These are phyloP conservation scores for Piprites chloris DNA, from an alignment of 2,113 vertebrate genomes.

Conservation along the genomic window DNA sequence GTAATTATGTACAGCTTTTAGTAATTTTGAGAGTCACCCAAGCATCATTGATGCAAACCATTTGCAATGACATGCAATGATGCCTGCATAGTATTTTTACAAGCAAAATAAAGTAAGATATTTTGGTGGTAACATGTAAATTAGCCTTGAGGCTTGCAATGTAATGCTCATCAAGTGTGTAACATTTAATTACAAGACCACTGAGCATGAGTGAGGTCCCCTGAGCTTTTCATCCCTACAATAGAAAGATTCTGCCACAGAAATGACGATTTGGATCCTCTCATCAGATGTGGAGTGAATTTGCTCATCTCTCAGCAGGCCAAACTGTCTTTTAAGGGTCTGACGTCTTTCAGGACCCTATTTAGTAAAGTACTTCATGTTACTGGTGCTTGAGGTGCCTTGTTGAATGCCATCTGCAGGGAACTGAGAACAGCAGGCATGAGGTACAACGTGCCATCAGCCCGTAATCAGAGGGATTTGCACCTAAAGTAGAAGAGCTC, in stretches of 20 bases:
- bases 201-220: slow-evolving; percentile 19
- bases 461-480: background rate
- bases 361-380: background rate
- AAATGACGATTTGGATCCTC: background rate
- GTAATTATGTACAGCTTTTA: slow-evolving; percentile 54
- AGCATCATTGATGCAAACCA: slow-evolving; percentile 40
- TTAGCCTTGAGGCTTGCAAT: slow-evolving; percentile 49
- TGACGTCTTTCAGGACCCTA: background rate
- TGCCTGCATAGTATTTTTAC: slow-evolving; percentile 14
- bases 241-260: background rate
- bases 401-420: background rate
- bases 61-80: slow-evolving; percentile 38
- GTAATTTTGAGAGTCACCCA: slow-evolving; percentile 28
- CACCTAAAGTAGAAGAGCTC: background rate
- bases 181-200: slow-evolving; percentile 61
- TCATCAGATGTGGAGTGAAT: background rate
- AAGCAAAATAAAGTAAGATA: slow-evolving; percentile 46
- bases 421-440: background rate
- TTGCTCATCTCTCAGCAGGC: background rate
- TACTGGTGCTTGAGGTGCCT: background rate
- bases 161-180: slow-evolving; percentile 50
- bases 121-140: slow-evolving; percentile 61
- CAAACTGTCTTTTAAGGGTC: background rate
- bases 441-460: background rate
- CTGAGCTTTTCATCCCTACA: background rate